Conservation (phyloP, 1,140 invertebrate genomes). For the Brachionus rubens region DNA sequence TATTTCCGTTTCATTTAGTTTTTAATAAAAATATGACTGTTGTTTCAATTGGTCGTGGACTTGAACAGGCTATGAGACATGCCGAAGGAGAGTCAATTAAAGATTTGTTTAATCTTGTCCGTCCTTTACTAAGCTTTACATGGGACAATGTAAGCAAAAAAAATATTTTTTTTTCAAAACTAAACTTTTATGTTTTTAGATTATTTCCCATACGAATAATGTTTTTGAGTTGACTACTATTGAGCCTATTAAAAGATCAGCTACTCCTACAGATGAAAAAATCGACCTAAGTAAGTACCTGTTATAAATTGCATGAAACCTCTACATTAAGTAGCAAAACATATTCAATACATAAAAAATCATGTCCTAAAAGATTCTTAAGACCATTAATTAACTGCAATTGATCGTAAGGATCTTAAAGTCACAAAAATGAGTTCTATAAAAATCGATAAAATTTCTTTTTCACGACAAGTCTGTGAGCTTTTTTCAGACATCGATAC, state of each 20-base stretch:
- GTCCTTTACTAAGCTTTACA: slow-evolving; percentile 86
- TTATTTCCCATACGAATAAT: slow-evolving; percentile 86
- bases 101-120: slow-evolving; percentile 80
- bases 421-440: too few species aligned
- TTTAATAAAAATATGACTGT: slow-evolving; percentile 90
- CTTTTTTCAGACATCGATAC: too few species aligned
- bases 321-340: too few species aligned
- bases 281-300: not conserved
- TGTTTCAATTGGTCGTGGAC: slow-evolving; percentile 74
- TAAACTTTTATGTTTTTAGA: slow-evolving; percentile 64
- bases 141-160: slow-evolving; percentile 76
- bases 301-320: too few species aligned
- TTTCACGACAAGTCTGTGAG: too few species aligned
- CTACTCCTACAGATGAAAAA: slow-evolving; percentile 14
- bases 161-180: slow-evolving; percentile 40
- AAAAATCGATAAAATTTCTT: too few species aligned
- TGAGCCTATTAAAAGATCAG: slow-evolving; percentile 65
- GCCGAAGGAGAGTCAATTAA: slow-evolving; percentile 72
- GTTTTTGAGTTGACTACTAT: slow-evolving; percentile 89
- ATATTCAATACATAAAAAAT: too few species aligned
- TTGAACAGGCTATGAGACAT: slow-evolving; percentile 84
- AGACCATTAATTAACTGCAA: too few species aligned
- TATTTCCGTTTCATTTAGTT: slow-evolving; percentile 94
- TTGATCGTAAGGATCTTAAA: too few species aligned
- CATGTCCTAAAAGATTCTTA: too few species aligned